Evolutionary conservation across 2,888 invertebrate species (phyloP), one percentile per base, ranked within the genome.

Genomic region (Scaptomyza flava): DNA sequence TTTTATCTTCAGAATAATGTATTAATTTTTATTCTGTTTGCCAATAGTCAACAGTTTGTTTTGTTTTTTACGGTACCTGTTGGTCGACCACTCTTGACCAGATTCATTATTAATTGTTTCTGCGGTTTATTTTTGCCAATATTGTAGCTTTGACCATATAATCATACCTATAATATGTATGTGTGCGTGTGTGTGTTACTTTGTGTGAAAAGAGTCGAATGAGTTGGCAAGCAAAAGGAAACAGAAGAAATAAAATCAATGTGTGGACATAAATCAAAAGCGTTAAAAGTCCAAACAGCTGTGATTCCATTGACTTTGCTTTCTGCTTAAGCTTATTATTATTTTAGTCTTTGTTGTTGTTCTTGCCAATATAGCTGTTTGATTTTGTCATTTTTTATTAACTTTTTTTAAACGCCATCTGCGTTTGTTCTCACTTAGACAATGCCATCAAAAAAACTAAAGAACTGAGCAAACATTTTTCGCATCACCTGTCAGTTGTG

Each of bases 251-350:
- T 3, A 34, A 60, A 54, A 50, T 17, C 50, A 56, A 59, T 46
- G 59, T 59, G 68, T 51, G 68, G 31, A 54, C 62, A 69, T 61
- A 68, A 64, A 72, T 64, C 64, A 64, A 60, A 45, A 57, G 63
- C 41, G 42, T 48, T 42, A 5, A 3, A 20, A 42, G n/a, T 43
- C 11, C 43, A 60, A 74, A 64, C 72, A 73, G 70, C 75, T 73
- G 72, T 57, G 60, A 74, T 69, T 73, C 47, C 53, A 61, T 72
- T 60, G 69, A 73, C 56, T 58, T 34, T 73, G n/a, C 12, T 57
- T 57, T 41, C 43, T 46, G 14, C 23, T 58, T 50, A 23, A 23
- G 23, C 41, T 48, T 46, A 20, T n/a, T 11, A 23, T 34, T 17
- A 8, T 34, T 31, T 23, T 48, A 17, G 17, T 17, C 17, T 17